Evolutionary conservation across 1,140 invertebrate species (phyloP), one percentile per base, ranked within the genome.

Genomic region (Drusus annulatus): DNA sequence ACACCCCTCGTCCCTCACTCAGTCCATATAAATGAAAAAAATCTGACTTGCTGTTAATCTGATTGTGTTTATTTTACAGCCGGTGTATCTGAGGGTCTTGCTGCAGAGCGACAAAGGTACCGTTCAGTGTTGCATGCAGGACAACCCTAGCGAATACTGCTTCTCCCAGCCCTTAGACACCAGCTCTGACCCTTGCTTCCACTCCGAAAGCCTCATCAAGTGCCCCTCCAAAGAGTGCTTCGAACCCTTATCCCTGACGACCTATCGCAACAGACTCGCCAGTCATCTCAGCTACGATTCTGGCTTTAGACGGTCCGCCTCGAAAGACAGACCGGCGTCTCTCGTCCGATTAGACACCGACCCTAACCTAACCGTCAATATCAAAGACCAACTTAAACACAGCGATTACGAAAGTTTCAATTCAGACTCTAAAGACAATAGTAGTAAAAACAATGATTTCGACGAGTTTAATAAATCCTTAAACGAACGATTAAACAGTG

Each of bases 51-150:
- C n/a, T n/a, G n/a, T n/a, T 28, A 28, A 6, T 36, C 31, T 36
- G 6, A 36, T 36, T 56, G 17, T 79, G 17, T 82, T 84, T 82
- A 85, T 86, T 90, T 93, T 93, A 69, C 93, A 96, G 95, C 95
- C 95, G 86, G 95, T 96, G 88, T 96, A 94, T 91, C 91, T 96
- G 86, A 92, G 91, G 86, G 90, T 93, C 87, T 89, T 91, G 85
- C 91, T 96, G 84, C 90, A 91, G 86, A 89, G 89, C 85, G 92
- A 94, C 85, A 91, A 94, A 95, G 95, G 95, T 95, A 95, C 90
- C 88, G 90, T 94, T 89, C 90, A 90, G 86, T 94, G 94, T 90
- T 92, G 92, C 87, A 86, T 88, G 80, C 86, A 86, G 85, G 87
- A 87, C n/a, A 84, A 85, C 80, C 87, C 86, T 62, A 86, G 85